phyloP scores from a whole-genome alignment of 2,797 vertebrate species.

The Pseudochirops corinnae region DNA sequence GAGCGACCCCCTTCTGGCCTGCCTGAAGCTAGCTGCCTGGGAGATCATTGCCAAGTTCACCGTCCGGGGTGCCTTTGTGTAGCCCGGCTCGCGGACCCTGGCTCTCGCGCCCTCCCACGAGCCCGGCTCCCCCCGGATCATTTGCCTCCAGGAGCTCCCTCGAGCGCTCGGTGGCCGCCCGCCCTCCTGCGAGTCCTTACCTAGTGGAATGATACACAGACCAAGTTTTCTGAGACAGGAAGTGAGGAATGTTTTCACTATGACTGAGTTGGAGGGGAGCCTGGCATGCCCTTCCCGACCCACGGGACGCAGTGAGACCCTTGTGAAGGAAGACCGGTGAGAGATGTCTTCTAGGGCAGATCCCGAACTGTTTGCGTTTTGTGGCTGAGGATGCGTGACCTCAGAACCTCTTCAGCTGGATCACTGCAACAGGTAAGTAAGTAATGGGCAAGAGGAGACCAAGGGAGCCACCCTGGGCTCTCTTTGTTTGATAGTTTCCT shows the following conservation, averaged over 20 bases:
- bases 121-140: not conserved
- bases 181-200: constrained; percentile 70
- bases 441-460: not conserved
- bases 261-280: constrained; percentile 80
- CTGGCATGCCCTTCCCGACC: constrained; percentile 74
- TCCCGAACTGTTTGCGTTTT: not conserved
- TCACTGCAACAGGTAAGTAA: constrained; percentile 77
- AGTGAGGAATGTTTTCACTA: constrained; percentile 89
- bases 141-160: constrained; percentile 22
- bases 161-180: constrained; percentile 57
- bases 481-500: not conserved
- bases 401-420: constrained; percentile 58
- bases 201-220: constrained; percentile 80
- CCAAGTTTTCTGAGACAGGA: constrained; percentile 86
- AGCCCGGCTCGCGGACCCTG: not conserved
- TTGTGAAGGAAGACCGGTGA: constrained; percentile 71
- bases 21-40: not conserved
- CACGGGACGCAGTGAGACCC: constrained; percentile 73
- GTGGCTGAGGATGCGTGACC: constrained; percentile 46
- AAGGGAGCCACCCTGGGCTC: not conserved
- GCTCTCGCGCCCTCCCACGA: not conserved
- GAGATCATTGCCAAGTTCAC: not conserved
- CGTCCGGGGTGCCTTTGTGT: not conserved
- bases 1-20: not conserved
- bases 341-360: constrained; percentile 61